phyloP scores from a whole-genome alignment of 2,113 vertebrate genomes.

The Speoplatyrhinus poulsoni region DNA sequence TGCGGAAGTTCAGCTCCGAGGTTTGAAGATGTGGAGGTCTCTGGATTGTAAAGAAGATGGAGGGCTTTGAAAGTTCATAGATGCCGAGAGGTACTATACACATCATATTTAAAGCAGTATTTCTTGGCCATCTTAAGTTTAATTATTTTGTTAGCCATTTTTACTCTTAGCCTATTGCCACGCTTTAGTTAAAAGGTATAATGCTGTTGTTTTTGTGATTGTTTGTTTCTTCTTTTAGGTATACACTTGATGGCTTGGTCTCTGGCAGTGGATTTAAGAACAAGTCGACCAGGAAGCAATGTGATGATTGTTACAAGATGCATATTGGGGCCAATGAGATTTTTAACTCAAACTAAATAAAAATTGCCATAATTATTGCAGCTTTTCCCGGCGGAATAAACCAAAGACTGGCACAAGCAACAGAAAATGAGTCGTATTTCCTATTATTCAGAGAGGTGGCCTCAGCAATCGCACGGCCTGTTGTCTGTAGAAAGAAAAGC shows the following conservation, averaged over 20 bases:
- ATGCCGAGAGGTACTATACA: slow-evolving; percentile 36
- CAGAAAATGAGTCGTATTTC: too few relatives aligned
- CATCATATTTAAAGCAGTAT: neutral
- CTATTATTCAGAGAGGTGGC: slow-evolving; percentile 28
- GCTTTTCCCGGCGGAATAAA: too few relatives aligned
- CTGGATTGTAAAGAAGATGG: slow-evolving; percentile 22
- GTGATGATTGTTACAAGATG: neutral
- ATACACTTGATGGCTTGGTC: neutral
- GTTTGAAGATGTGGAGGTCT: slow-evolving; percentile 40
- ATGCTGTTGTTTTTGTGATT: neutral
- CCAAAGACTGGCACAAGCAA: too few relatives aligned
- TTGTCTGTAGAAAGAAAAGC: slow-evolving; percentile 67
- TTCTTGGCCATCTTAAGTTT: neutral
- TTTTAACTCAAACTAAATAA: neutral
- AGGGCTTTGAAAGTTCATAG: slow-evolving; percentile 45
- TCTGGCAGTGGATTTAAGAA: neutral
- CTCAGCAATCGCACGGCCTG: slow-evolving; percentile 56
- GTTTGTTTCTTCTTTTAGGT: neutral
- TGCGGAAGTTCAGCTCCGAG: slow-evolving; percentile 67
- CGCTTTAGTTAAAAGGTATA: neutral
- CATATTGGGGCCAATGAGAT: neutral
- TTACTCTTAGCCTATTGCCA: neutral
- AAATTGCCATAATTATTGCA: neutral
- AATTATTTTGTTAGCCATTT: neutral
- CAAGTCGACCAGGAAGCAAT: neutral